Conservation (phyloP, 2,797 vertebrate genomes). For the Pagetopsis macropterus region DNA sequence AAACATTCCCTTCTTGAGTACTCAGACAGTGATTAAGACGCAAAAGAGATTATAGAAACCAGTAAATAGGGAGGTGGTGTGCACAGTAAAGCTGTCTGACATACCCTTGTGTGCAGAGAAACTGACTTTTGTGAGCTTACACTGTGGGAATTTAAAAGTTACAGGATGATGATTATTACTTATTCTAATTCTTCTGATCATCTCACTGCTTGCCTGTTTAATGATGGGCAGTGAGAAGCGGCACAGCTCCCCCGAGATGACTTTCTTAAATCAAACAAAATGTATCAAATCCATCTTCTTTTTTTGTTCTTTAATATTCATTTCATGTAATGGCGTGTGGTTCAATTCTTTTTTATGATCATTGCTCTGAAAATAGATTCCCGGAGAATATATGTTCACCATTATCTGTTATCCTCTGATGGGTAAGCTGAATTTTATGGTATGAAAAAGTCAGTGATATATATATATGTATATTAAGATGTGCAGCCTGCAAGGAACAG, state of each 20-base stretch:
- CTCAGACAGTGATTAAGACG: slow-evolving; percentile 30
- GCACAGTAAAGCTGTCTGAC: slow-evolving; percentile 3
- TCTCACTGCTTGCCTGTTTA: slow-evolving; percentile 44
- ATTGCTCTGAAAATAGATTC: slow-evolving; percentile 11
- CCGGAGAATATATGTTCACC: neutral
- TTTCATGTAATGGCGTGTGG: slow-evolving; percentile 14
- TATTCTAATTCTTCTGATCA: slow-evolving; percentile 50
- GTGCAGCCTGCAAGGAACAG: neutral
- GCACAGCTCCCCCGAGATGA: slow-evolving; percentile 39
- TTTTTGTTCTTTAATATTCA: slow-evolving; percentile 1
- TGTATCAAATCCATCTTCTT: slow-evolving; percentile 36
- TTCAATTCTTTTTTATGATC: slow-evolving; percentile 3
- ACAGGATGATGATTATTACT: slow-evolving; percentile 48
- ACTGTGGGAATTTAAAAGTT: slow-evolving; percentile 30
- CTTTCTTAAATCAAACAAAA: slow-evolving; percentile 57
- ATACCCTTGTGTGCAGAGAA: slow-evolving; percentile 18
- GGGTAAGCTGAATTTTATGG: neutral
- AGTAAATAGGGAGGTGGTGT: slow-evolving; percentile 27
- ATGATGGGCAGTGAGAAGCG: slow-evolving; percentile 42
- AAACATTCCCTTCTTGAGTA: neutral
- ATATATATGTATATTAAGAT: slow-evolving; percentile 17
- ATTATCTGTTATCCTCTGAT: neutral
- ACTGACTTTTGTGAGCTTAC: slow-evolving; percentile 11
- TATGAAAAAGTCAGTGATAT: neutral
- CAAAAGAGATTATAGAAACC: slow-evolving; percentile 21